Percentiles rank a stretch among this genome's conserved stretches.
These are phyloP conservation scores for Chrysolina oricalcia DNA, from an alignment of 2,888 invertebrate species.

Conservation along the genomic window DNA sequence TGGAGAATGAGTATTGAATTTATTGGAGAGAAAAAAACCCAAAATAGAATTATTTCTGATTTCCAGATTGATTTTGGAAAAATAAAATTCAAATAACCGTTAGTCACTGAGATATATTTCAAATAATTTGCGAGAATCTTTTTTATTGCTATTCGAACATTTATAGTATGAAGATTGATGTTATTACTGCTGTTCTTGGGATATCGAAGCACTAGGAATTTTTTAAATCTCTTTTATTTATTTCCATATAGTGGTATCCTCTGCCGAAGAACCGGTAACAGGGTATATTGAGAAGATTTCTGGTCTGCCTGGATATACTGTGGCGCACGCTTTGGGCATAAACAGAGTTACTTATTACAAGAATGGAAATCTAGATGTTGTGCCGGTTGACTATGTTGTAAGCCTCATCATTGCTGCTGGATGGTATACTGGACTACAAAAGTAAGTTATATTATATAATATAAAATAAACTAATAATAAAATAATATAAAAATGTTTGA, in stretches of 20 bases:
- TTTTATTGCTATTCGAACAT: too few relatives aligned
- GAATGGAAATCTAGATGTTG: conserved; percentile 79
- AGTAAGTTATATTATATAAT: conserved; percentile 40
- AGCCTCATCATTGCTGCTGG: conserved; percentile 80
- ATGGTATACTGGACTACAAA: conserved; percentile 55
- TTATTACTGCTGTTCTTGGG: background rate
- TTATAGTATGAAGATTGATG: too few relatives aligned
- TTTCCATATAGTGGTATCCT: conserved; percentile 17
- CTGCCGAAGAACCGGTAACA: conserved; percentile 63
- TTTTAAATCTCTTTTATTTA: background rate
- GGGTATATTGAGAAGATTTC: conserved; percentile 75
- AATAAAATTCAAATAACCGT: conserved; percentile 7
- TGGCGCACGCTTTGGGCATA: conserved; percentile 57
- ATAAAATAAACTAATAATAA: too few relatives aligned
- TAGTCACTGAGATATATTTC: too few relatives aligned
- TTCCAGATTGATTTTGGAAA: too few relatives aligned
- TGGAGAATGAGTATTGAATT: too few relatives aligned
- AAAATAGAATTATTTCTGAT: too few relatives aligned
- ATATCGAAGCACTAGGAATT: conserved; percentile 3
- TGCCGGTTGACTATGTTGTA: conserved; percentile 87
- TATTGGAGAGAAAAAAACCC: too few relatives aligned
- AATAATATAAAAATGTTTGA: too few relatives aligned
- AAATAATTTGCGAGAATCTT: too few relatives aligned
- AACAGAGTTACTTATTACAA: conserved; percentile 77
- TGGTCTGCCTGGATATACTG: conserved; percentile 55